Conservation (phyloP, 2,888 invertebrate species). For the Drosophila koepferae region DNA sequence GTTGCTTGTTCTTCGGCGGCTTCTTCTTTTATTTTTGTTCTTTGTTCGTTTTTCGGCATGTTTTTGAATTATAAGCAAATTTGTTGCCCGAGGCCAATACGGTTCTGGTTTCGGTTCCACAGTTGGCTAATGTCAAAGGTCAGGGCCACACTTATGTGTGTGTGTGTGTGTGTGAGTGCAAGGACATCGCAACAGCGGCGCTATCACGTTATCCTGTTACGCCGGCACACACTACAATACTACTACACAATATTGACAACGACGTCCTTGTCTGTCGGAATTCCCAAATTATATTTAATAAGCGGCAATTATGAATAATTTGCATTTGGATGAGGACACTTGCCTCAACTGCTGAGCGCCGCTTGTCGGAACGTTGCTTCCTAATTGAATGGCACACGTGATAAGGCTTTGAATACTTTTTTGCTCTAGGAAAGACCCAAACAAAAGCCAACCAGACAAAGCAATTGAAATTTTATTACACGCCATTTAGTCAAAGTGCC, state of each 20-base stretch:
- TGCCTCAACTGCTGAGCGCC: not conserved
- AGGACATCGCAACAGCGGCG: conserved; percentile 45
- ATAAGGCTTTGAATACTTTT: conserved; percentile 24
- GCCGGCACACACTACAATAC: conserved; percentile 10
- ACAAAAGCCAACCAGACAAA: conserved; percentile 55
- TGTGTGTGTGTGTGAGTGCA: conserved; percentile 31
- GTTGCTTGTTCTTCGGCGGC: conserved; percentile 9
- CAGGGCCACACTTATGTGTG: conserved; percentile 48
- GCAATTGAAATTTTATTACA: conserved; percentile 73
- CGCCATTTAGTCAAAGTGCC: conserved; percentile 66
- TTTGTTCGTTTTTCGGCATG: conserved; percentile 35
- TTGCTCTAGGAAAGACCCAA: conserved; percentile 30
- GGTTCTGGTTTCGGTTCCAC: conserved; percentile 42
- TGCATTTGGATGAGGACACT: conserved; percentile 14
- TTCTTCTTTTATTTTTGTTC: not conserved
- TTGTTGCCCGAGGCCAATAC: conserved; percentile 65
- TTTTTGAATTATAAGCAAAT: conserved; percentile 76
- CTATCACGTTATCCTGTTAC: conserved; percentile 43
- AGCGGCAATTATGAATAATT: conserved; percentile 62
- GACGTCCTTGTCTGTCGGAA: conserved; percentile 31
- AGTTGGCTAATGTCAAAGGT: conserved; percentile 68
- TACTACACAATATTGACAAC: conserved; percentile 50
- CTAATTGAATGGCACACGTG: conserved; percentile 54
- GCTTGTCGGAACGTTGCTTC: conserved; percentile 17
- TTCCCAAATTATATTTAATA: conserved; percentile 66